Conservation (phyloP, 2,113 vertebrate genomes). For the Hylia prasina region DNA sequence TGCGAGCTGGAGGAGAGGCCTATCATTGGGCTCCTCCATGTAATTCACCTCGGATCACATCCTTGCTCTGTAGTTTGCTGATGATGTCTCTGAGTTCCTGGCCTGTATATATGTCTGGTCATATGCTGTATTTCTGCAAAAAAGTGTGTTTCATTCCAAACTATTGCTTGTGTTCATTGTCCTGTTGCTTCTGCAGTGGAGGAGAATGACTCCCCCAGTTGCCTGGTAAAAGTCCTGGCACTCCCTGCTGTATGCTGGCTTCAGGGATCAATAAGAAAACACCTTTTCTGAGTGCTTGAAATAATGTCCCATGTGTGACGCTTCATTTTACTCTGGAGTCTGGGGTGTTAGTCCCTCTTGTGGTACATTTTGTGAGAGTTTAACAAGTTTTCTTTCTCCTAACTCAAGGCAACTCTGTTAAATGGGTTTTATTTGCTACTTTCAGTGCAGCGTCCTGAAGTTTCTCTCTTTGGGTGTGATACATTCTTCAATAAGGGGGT, state of each 20-base stretch:
- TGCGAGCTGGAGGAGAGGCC: background rate
- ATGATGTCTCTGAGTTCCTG: background rate
- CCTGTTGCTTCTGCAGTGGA: background rate
- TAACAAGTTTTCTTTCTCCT: background rate
- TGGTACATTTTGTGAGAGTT: background rate
- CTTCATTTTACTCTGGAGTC: background rate
- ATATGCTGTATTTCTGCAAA: background rate
- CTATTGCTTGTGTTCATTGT: background rate
- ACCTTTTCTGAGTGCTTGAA: background rate
- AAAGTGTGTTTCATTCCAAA: background rate
- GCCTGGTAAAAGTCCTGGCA: background rate
- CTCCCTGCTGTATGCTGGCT: background rate
- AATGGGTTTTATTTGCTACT: background rate
- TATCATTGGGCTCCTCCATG: background rate
- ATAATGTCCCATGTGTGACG: background rate
- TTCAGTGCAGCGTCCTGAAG: background rate
- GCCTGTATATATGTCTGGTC: background rate
- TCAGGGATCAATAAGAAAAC: background rate
- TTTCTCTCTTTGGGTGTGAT: background rate
- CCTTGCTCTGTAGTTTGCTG: background rate
- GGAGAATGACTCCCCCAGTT: background rate
- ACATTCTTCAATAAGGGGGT: constrained; percentile 5
- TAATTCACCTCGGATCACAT: background rate
- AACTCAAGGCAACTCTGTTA: background rate
- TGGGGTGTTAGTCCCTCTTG: background rate